Base-by-base conservation (phyloP, 2,113 vertebrate genomes). In the Eidolon helvum region DNA sequence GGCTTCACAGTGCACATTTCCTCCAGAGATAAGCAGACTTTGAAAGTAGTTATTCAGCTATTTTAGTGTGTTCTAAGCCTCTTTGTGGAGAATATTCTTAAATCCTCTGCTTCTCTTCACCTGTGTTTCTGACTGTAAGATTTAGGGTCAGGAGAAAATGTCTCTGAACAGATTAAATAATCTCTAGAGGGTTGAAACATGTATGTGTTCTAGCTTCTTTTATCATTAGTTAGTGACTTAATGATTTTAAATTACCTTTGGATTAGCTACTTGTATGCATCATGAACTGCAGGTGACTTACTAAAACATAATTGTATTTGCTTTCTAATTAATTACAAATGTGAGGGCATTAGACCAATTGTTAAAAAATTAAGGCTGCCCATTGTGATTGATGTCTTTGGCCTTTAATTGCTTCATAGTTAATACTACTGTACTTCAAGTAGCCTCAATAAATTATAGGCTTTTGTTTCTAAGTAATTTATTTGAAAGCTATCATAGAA, bases 401-500 rank as follows among this genome's bases (percentile, higher is more conserved):
- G 8, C 57, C 57, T 94, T 28, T 74, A 57, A 38, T 24, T 88
- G 19, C 18, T 84, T 87, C 59, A 80, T 53, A 57, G 14, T 18
- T 74, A 96, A 69, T 87, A 75, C 5, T 71, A 19, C 53, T 74
- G 6, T 91, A 85, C 55, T 84, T 79, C 50, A 69, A 61, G 72
- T 66, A 86, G 86, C 18, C 12, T 83, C 61, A 50, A 78, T 95
- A 89, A 61, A 55, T 74, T 48, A 78, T 65, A 75, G 48, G 18
- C 75, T 97, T 95, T 91, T n/a, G 19, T 94, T 84, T 85, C 77
- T 69, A 63, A 89, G 50, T 77, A 90, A 61, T 78, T 28, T 28
- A 79, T 45, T 83, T 90, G 22, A 33, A 90, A 82, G 40, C 50
- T 84, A 3, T 61, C 66, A 40, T 48, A 78, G 10, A 87, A 92